Evolutionary conservation across 2,797 vertebrate genomes (phyloP).

Genomic region (Sciaenops ocellatus): DNA sequence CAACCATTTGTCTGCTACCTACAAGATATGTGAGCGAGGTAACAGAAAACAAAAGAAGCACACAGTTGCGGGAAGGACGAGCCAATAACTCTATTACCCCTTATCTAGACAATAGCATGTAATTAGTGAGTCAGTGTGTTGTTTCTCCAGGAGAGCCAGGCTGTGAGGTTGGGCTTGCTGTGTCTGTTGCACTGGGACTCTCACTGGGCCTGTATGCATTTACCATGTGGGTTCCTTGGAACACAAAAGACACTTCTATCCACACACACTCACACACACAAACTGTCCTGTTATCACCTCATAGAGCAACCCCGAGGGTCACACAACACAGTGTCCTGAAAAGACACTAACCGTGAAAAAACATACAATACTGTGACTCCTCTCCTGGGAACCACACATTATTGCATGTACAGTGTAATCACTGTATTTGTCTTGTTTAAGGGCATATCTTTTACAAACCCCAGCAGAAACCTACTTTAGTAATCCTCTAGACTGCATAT

Average conservation of each 20-base stretch:
- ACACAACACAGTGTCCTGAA: constrained; percentile 44
- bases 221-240: constrained; percentile 16
- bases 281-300: constrained; percentile 49
- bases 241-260: constrained; percentile 33
- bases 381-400: constrained; percentile 29
- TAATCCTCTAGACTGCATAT: background rate
- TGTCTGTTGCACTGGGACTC: constrained; percentile 26
- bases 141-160: constrained; percentile 27
- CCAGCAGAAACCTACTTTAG: background rate
- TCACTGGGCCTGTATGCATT: constrained; percentile 31
- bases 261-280: constrained; percentile 12
- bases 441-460: constrained; percentile 13
- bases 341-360: constrained; percentile 48
- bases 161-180: constrained; percentile 16
- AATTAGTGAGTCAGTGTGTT: constrained; percentile 52
- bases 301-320: constrained; percentile 27
- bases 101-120: constrained; percentile 54
- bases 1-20: constrained; percentile 26
- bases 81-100: constrained; percentile 25
- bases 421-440: constrained; percentile 47
- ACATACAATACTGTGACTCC: constrained; percentile 27
- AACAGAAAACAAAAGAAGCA: constrained; percentile 28
- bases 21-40: constrained; percentile 12
- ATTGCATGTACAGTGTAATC: constrained; percentile 27
- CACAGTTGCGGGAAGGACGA: background rate